Conservation (phyloP, 2,113 vertebrate genomes). For the Sigmodon hispidus region DNA sequence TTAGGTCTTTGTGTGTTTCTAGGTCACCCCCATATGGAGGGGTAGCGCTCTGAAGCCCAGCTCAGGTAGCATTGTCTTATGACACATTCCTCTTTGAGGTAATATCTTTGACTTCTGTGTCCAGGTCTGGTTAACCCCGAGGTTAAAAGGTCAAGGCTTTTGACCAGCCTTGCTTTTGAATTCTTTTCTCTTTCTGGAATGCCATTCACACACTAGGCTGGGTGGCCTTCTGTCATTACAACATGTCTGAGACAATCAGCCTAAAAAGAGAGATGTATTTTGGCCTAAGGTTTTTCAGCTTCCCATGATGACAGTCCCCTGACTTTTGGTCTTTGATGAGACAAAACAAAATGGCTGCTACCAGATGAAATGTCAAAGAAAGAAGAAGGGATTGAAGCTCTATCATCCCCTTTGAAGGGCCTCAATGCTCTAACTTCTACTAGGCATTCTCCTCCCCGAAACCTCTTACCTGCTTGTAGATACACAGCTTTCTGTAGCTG, state of each 20-base stretch:
- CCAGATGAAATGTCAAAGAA: not conserved
- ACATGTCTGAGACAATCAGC: not conserved
- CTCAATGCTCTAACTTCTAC: not conserved
- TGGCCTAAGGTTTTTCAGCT: too few relatives aligned
- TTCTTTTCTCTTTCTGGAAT: not conserved
- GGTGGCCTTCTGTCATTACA: not conserved
- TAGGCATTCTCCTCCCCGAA: too few relatives aligned
- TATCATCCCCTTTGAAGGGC: too few relatives aligned
- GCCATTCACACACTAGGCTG: accelerated
- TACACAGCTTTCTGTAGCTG: not conserved
- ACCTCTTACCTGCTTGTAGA: too few relatives aligned
- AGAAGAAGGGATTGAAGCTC: not conserved
- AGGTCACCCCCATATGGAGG: accelerated
- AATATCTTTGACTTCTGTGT: not conserved
- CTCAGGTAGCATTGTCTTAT: accelerated
- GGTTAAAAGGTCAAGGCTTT: not conserved
- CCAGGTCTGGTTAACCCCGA: not conserved
- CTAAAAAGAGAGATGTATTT: not conserved
- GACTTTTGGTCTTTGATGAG: not conserved
- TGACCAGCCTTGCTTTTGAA: accelerated
- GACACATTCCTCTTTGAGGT: accelerated
- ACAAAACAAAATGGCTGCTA: too few relatives aligned
- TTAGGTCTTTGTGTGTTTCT: not conserved
- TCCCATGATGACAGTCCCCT: too few relatives aligned
- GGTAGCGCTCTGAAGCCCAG: too few relatives aligned